Conservation (phyloP, 2,888 invertebrate species). For the Patella depressa region DNA sequence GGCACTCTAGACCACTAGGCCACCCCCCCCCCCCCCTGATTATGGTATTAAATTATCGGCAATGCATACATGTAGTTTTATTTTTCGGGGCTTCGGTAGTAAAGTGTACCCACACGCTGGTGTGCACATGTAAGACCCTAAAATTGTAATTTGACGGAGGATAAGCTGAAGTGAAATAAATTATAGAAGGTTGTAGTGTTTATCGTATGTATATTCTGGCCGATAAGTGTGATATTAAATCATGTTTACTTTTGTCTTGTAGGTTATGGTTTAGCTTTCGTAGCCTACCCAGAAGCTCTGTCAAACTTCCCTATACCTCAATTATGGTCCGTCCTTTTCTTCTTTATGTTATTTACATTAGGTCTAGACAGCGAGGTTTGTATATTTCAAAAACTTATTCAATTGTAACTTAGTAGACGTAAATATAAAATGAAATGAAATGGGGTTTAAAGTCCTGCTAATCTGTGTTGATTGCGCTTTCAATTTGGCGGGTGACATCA, state of each 20-base stretch:
- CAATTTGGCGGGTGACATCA: too few relatives aligned
- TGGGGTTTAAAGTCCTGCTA: too few relatives aligned
- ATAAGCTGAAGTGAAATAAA: too few relatives aligned
- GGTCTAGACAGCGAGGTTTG: constrained; percentile 45
- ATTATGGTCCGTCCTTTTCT: constrained; percentile 62
- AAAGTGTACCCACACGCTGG: neutral
- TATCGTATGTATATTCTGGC: too few relatives aligned
- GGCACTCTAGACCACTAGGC: too few relatives aligned
- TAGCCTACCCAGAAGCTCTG: constrained; percentile 66
- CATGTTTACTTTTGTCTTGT: too few relatives aligned
- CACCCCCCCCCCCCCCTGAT: too few relatives aligned
- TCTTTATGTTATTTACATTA: constrained; percentile 63
- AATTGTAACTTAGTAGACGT: neutral
- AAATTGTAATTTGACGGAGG: too few relatives aligned
- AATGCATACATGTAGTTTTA: constrained; percentile 11
- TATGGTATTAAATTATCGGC: constrained; percentile 47
- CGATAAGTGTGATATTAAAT: too few relatives aligned
- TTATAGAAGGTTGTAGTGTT: too few relatives aligned
- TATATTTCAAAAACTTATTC: neutral
- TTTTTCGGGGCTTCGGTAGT: constrained; percentile 24
- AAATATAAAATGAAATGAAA: too few relatives aligned
- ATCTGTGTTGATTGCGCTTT: too few relatives aligned
- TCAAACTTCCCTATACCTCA: constrained; percentile 59
- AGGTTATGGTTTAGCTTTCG: constrained; percentile 75
- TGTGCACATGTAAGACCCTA: neutral